Conservation (phyloP, 2,888 invertebrate genomes). For the Ptychoptera contaminata region DNA sequence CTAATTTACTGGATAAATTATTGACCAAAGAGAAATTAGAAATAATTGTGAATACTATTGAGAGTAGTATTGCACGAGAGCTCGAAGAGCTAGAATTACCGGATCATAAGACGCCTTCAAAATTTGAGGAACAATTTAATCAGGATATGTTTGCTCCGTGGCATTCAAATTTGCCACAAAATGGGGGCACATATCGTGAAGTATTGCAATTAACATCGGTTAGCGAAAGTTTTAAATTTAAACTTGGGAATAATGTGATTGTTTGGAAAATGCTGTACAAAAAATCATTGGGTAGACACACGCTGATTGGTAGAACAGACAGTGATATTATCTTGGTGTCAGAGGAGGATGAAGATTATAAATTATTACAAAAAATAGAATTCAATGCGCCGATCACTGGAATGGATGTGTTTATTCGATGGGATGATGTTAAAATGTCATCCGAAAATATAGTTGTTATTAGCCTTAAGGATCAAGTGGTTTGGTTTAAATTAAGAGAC, state of each 20-base stretch:
- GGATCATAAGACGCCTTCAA: too few species aligned
- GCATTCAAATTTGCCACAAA: not conserved
- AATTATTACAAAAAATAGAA: not conserved
- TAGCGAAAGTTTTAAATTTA: slow-evolving; percentile 21
- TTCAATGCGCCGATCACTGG: not conserved
- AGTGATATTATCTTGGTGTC: slow-evolving; percentile 17
- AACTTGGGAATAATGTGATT: slow-evolving; percentile 17
- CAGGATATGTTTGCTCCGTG: not conserved
- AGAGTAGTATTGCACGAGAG: too few species aligned
- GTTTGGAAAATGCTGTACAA: slow-evolving; percentile 22
- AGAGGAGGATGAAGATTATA: slow-evolving; percentile 6
- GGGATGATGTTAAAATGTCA: slow-evolving; percentile 11
- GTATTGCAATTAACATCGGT: slow-evolving; percentile 20
- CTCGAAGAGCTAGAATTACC: too few species aligned
- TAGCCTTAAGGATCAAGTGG: slow-evolving; percentile 14
- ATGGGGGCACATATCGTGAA: slow-evolving; percentile 15
- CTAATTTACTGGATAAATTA: too few species aligned
- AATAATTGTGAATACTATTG: too few species aligned
- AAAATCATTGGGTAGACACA: slow-evolving; percentile 15
- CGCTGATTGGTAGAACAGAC: slow-evolving; percentile 19
- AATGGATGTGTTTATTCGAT: not conserved
- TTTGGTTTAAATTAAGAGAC: slow-evolving; percentile 18
- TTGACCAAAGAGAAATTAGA: too few species aligned
- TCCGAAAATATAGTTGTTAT: slow-evolving; percentile 17
- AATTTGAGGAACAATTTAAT: too few species aligned